Evolutionary conservation across 2,888 invertebrate genomes (phyloP).

Genomic region (Diogma glabrata): DNA sequence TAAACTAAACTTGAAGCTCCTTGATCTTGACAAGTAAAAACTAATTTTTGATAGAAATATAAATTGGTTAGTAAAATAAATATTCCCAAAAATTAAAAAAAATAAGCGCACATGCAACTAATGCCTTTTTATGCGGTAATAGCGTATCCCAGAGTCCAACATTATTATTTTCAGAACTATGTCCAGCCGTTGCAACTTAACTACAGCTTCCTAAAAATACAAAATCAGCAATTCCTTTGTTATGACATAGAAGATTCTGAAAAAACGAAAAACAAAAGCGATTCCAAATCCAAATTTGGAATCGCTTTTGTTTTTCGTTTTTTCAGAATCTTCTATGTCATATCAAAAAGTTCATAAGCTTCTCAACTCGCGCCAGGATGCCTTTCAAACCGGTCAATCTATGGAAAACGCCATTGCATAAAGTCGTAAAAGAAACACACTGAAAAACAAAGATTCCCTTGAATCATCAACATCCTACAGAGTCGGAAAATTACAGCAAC

Average conservation of each 20-base stretch:
- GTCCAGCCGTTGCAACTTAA: slow-evolving; percentile 92
- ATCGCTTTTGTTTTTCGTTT: neutral
- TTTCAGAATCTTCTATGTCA: neutral
- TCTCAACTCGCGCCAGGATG: slow-evolving; percentile 52
- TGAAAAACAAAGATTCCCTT: too few relatives aligned
- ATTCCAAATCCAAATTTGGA: too few relatives aligned
- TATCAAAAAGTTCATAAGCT: neutral
- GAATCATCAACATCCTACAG: too few relatives aligned
- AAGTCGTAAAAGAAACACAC: too few relatives aligned
- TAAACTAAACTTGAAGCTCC: slow-evolving; percentile 83
- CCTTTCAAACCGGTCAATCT: too few relatives aligned
- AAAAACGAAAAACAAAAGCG: slow-evolving; percentile 24
- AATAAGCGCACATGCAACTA: slow-evolving; percentile 60
- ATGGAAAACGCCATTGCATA: too few relatives aligned
- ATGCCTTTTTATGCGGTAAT: slow-evolving; percentile 85
- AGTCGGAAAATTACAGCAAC: too few relatives aligned
- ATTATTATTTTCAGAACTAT: slow-evolving; percentile 92
- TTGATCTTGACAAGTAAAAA: slow-evolving; percentile 88
- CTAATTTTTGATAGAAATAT: slow-evolving; percentile 37
- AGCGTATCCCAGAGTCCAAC: slow-evolving; percentile 97
- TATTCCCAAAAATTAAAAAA: neutral
- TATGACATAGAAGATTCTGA: slow-evolving; percentile 95
- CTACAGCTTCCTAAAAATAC: slow-evolving; percentile 97
- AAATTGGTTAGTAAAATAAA: slow-evolving; percentile 7
- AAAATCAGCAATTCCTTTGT: slow-evolving; percentile 93